Base-by-base conservation (phyloP, 1,140 invertebrate genomes). In the Rhyzopertha dominica region DNA sequence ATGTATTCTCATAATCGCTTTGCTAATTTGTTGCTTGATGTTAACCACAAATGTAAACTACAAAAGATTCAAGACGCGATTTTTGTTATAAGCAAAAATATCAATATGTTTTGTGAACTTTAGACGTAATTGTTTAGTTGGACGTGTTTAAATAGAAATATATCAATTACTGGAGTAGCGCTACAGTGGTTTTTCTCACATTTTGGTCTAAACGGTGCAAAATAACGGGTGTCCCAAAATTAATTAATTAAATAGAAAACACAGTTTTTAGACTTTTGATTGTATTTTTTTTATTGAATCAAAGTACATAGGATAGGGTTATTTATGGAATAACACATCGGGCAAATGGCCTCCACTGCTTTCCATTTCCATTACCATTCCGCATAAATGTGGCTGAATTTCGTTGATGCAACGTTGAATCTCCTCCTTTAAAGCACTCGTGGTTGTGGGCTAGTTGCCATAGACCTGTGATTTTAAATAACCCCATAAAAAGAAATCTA, bases 321-420 rank as follows among this genome's bases (percentile, higher is more conserved):
- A 38, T 23, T 5, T 23, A 38, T 38, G 36, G 23, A 38, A 38
- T 38, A 38, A 22, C 36, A 3, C 17, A 38, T 38, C 36, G 19
- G 12, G 36, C 36, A 22, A 38, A 38, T 38, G 36, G 19, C 19
- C 18, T 38, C 36, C 36, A 38, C 19, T 19, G 23, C 32, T 38
- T 38, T 38, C 20, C 36, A 12, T 16, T 16, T n/a, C 12, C 42
- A 46, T 41, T 18, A 39, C 22, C 20, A 2, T 50, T 51, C 29
- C 30, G 54, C 39, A 54, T 47, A 54, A 51, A 37, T 56, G 37
- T 46, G 40, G 52, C 47, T 50, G 45, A 49, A 54, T 54, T 52
- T 57, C 25, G 49, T 54, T 52, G 32, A 52, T 57, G 22, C 32
- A 51, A 30, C 45, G 47, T 39, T 47, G 2, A 55, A 48, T 58